A percentile compares a stretch with the other conserved stretches of the same genome.
Conservation (phyloP, 2,113 vertebrate genomes). For the Petaurus breviceps region DNA sequence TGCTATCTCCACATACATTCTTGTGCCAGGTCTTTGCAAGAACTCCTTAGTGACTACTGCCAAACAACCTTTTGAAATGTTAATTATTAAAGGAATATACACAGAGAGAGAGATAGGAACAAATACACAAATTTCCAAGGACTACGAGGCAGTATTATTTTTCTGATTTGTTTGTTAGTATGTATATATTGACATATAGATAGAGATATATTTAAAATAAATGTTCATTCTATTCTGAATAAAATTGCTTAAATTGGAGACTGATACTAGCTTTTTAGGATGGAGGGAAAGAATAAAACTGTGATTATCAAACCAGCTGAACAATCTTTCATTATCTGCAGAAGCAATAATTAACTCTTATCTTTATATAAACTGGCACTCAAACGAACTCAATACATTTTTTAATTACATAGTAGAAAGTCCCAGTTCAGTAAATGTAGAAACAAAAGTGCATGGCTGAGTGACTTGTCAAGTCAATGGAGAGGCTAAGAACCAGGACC, state of each 20-base stretch:
- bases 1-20: constrained; percentile 46
- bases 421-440: background rate
- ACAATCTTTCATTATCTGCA: constrained; percentile 10
- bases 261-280: constrained; percentile 9
- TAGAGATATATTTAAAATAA: constrained; percentile 19
- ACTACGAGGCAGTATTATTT: constrained; percentile 36
- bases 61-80: constrained; percentile 72
- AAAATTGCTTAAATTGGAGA: constrained; percentile 44
- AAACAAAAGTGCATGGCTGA: constrained; percentile 31
- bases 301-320: constrained; percentile 28
- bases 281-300: constrained; percentile 40
- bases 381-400: background rate
- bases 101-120: constrained; percentile 62
- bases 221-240: constrained; percentile 56
- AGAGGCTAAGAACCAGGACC: constrained; percentile 25
- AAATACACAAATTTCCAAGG: constrained; percentile 1
- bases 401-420: background rate
- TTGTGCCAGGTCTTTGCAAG: constrained; percentile 70
- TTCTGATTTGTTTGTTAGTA: constrained; percentile 54
- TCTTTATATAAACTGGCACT: background rate
- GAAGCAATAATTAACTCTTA: constrained; percentile 43
- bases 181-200: constrained; percentile 37
- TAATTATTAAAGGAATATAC: constrained; percentile 75
- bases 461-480: background rate
- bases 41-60: constrained; percentile 59